Percentiles rank a stretch among this genome's conserved stretches.
Evolutionary conservation across 2,797 vertebrate genomes (phyloP).

Genomic region (Aldrovandia affinis): DNA sequence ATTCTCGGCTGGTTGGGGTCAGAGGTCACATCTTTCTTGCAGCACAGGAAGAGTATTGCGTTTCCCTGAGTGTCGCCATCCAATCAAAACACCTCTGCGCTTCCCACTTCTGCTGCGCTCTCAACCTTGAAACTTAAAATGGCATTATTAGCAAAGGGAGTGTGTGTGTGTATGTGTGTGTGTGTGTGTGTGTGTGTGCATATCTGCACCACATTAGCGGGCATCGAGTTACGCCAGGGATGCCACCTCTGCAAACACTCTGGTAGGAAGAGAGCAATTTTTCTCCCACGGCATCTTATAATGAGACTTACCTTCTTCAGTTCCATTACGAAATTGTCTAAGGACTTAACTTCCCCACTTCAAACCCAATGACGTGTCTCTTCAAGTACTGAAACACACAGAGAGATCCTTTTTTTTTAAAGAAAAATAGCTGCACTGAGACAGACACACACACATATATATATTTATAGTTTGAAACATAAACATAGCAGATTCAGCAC

Average conservation of each 20-base stretch:
- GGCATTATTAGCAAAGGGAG: not conserved
- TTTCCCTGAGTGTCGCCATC: not conserved
- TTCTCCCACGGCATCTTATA: not conserved
- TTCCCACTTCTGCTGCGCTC: not conserved
- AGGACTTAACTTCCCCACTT: not conserved
- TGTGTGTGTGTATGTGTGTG: not conserved
- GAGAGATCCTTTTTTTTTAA: not conserved
- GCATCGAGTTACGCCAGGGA: not conserved
- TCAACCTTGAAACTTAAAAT: not conserved
- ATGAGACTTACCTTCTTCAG: not conserved
- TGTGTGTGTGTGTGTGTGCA: not conserved
- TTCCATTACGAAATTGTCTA: not conserved
- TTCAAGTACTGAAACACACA: not conserved
- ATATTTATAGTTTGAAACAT: not conserved
- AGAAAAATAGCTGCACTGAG: not conserved
- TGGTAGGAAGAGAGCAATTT: not conserved
- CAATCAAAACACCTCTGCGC: not conserved
- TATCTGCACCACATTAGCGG: not conserved
- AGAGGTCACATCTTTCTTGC: not conserved
- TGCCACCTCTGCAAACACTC: not conserved
- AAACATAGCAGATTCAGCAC: not conserved
- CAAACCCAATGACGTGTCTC: not conserved
- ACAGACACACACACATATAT: not conserved
- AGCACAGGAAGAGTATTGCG: not conserved
- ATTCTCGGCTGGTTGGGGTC: not conserved